These are phyloP conservation scores for Tenrec ecaudatus DNA, from an alignment of 2,113 vertebrate species.

Conservation along the genomic window DNA sequence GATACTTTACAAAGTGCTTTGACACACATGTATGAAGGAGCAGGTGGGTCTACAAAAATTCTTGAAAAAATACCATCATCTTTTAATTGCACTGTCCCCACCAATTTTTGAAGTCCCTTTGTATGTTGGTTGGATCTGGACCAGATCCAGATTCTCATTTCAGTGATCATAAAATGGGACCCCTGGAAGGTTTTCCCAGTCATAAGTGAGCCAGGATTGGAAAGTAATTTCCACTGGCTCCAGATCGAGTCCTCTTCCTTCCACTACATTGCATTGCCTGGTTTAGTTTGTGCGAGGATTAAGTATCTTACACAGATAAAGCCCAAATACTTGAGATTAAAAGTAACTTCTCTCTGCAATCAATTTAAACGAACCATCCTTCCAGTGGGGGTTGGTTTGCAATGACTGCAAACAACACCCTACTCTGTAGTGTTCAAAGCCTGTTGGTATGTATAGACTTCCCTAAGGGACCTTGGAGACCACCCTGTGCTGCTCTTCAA, in stretches of 20 bases:
- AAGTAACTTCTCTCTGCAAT: not conserved
- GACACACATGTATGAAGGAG: not conserved
- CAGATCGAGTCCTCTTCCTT: constrained; percentile 29
- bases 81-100: no score
- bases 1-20: constrained; percentile 4
- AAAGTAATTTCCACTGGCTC: constrained; percentile 33
- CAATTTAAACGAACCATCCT: no score
- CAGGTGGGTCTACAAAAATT: no score
- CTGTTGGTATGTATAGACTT: no score
- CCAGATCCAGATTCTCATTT: constrained; percentile 33
- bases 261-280: not conserved
- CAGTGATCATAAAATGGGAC: not conserved
- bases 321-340: constrained; percentile 5
- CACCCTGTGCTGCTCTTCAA: no score
- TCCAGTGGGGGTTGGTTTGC: no score
- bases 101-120: no score
- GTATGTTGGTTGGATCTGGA: not conserved
- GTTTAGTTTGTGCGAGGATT: constrained; percentile 28
- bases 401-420: no score
- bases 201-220: not conserved
- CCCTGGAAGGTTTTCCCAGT: not conserved
- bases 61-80: no score
- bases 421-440: no score
- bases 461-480: no score
- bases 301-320: constrained; percentile 35